phyloP scores from a whole-genome alignment of 37 sponge, comb jelly and placozoan species.

The Diacarnus erythraeanus region DNA sequence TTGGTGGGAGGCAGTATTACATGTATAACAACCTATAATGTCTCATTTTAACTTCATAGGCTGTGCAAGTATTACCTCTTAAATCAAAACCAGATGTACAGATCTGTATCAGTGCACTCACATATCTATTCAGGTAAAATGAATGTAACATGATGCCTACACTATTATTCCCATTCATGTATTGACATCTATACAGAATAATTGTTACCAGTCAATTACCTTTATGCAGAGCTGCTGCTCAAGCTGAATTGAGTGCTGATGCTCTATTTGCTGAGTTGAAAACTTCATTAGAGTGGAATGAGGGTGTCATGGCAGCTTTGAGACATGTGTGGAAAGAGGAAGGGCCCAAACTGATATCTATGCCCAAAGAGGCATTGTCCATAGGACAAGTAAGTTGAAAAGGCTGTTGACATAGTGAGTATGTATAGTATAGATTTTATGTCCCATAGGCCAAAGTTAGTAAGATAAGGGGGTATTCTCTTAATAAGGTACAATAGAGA shows the following conservation, averaged over 20 bases:
- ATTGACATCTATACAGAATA: not conserved
- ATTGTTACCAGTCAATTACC: not conserved
- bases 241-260: constrained; percentile 48
- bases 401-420: not conserved
- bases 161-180: not conserved
- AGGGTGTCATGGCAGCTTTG: constrained; percentile 45
- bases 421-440: not conserved
- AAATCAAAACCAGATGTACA: constrained; percentile 31
- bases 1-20: constrained; percentile 30
- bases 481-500: too few species aligned
- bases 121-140: constrained; percentile 62
- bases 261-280: constrained; percentile 58
- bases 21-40: not conserved
- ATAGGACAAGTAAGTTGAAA: constrained; percentile 62
- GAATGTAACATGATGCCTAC: not conserved
- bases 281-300: constrained; percentile 53
- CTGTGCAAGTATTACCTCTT: not conserved
- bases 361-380: constrained; percentile 31
- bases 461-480: too few species aligned
- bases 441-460: too few species aligned
- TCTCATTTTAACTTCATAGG: not conserved
- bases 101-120: constrained; percentile 64
- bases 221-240: constrained; percentile 48
- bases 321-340: constrained; percentile 80
- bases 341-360: constrained; percentile 29